Conservation (phyloP, 92 coral and sea anemone species). For the Muricea muricata region DNA sequence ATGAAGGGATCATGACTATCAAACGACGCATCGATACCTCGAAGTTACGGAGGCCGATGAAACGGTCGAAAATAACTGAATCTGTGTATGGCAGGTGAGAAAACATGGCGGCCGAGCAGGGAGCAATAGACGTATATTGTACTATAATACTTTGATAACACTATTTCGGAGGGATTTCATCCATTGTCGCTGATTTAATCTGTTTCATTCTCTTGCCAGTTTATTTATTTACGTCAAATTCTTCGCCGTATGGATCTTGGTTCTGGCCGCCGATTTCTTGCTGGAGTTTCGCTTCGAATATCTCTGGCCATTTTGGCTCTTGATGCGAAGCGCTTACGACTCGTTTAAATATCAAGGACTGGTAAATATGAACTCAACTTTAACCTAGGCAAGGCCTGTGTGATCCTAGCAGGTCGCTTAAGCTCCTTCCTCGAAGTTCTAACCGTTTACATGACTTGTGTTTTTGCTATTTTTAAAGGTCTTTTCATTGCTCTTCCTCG, state of each 20-base stretch:
- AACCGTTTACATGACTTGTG: not conserved
- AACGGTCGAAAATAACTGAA: constrained; percentile 99
- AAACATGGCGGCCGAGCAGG: constrained; percentile 29
- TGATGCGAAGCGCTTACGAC: constrained; percentile 98
- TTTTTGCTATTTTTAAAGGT: constrained; percentile 69
- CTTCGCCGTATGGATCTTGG: constrained; percentile 98
- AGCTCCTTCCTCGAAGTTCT: not conserved
- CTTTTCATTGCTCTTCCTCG: constrained; percentile 90
- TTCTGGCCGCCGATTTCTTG: constrained; percentile 95
- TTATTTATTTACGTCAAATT: constrained; percentile 94
- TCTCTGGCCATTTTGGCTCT: constrained; percentile 99
- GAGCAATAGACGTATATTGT: constrained; percentile 13
- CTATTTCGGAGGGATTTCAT: not conserved
- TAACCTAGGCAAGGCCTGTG: constrained; percentile 1
- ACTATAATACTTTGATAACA: constrained; percentile 14
- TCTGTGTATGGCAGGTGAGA: constrained; percentile 99
- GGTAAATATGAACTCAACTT: constrained; percentile 65
- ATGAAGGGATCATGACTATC: constrained; percentile 72
- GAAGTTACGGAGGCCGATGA: constrained; percentile 92
- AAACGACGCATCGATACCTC: constrained; percentile 99
- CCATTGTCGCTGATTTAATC: constrained; percentile 37
- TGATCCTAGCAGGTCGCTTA: not conserved
- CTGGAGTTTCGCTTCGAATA: constrained; percentile 99
- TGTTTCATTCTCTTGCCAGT: constrained; percentile 67
- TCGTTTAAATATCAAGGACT: constrained; percentile 99